Conservation (phyloP, 1,140 invertebrate genomes). For the Hyles euphorbiae region DNA sequence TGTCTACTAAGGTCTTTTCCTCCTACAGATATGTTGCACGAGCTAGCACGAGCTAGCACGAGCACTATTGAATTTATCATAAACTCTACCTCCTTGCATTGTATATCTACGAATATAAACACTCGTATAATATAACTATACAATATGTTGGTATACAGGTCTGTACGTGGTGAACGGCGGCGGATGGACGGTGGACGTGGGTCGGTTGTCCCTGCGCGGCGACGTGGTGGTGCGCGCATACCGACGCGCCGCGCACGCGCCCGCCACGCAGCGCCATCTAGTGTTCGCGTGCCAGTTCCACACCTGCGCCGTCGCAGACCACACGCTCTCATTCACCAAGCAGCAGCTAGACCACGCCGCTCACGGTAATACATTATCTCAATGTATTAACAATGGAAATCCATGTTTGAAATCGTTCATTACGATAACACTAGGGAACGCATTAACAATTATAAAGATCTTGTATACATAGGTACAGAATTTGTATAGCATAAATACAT, state of each 20-base stretch:
- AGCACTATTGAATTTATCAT: no score
- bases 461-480: no score
- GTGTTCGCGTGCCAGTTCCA: slow-evolving; percentile 93
- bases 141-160: slow-evolving; percentile 52
- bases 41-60: no score
- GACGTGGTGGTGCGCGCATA: slow-evolving; percentile 95
- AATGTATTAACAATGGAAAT: neutral
- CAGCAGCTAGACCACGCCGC: slow-evolving; percentile 90
- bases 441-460: no score
- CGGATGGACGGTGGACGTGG: slow-evolving; percentile 83
- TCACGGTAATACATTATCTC: slow-evolving; percentile 75
- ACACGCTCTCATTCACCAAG: slow-evolving; percentile 89
- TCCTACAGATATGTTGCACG: no score
- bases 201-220: slow-evolving; percentile 87
- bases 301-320: slow-evolving; percentile 91
- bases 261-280: slow-evolving; percentile 58
- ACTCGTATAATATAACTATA: no score
- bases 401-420: no score
- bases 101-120: no score
- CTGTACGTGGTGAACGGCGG: slow-evolving; percentile 83
- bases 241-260: slow-evolving; percentile 77
- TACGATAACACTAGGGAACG: no score
- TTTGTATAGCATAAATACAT: no score
- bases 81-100: no score
- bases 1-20: no score